A percentile compares a stretch with the other conserved stretches of the same genome.
phyloP scores from a whole-genome alignment of 2,113 vertebrate genomes.

The Zosterops lateralis region DNA sequence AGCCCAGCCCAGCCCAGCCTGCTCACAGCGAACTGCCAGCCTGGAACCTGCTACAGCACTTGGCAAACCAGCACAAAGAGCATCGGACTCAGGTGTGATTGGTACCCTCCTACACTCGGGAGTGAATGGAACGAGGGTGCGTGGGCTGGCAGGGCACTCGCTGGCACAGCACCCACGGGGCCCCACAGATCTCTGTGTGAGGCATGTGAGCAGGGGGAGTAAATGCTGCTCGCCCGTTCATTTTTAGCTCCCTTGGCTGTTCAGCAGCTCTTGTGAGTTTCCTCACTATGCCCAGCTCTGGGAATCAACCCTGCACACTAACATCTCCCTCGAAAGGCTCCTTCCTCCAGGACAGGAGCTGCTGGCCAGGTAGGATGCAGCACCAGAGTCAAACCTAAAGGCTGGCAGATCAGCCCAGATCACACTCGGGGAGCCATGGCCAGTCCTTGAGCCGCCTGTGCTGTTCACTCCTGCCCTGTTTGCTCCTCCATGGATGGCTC shows the following conservation, averaged over 20 bases:
- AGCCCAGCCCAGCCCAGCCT: not conserved
- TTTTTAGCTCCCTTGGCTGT: not conserved
- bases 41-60: not conserved
- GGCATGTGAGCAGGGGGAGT: not conserved
- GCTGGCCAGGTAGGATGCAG: not conserved
- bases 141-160: not conserved
- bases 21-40: not conserved
- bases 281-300: not conserved
- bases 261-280: not conserved
- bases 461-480: accelerated
- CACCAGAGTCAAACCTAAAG: accelerated
- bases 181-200: not conserved
- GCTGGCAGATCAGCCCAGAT: not conserved
- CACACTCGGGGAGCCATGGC: accelerated
- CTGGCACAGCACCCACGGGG: not conserved
- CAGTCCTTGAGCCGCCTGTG: accelerated
- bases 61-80: accelerated
- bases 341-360: not conserved
- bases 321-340: not conserved
- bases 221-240: not conserved
- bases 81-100: not conserved
- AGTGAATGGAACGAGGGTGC: accelerated
- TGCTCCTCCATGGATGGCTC: accelerated
- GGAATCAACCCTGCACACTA: not conserved
- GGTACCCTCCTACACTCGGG: not conserved